Evolutionary conservation across 2,797 vertebrate species (phyloP).

Genomic region (Amniataba percoides): DNA sequence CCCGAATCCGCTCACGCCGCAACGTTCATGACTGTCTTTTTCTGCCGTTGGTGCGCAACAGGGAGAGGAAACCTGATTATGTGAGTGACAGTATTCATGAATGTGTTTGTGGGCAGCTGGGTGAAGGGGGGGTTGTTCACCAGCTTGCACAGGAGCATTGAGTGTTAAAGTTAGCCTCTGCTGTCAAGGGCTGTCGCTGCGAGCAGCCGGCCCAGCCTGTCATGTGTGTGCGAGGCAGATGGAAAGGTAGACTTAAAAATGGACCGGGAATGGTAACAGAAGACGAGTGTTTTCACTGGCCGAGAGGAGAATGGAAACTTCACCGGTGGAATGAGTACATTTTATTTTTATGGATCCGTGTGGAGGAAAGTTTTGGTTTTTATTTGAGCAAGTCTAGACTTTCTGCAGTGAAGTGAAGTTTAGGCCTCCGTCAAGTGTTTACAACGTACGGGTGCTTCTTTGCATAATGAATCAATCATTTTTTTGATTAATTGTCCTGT

Average conservation of each 20-base stretch:
- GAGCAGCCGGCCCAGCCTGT: slow-evolving; percentile 42
- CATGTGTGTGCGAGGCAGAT: slow-evolving; percentile 52
- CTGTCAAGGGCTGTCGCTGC: slow-evolving; percentile 55
- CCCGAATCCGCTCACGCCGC: slow-evolving; percentile 22
- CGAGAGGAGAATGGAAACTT: slow-evolving; percentile 65
- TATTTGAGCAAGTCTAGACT: slow-evolving; percentile 14
- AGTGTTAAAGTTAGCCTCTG: slow-evolving; percentile 77
- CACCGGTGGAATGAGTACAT: slow-evolving; percentile 17
- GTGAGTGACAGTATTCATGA: slow-evolving; percentile 68
- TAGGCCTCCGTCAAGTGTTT: neutral
- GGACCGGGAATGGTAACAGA: slow-evolving; percentile 68
- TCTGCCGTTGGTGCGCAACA: slow-evolving; percentile 32
- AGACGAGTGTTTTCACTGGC: slow-evolving; percentile 62
- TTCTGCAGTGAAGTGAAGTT: neutral
- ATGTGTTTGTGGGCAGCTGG: neutral
- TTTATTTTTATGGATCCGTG: slow-evolving; percentile 4
- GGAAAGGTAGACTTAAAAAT: slow-evolving; percentile 72
- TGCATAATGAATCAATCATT: neutral
- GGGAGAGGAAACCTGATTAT: slow-evolving; percentile 63
- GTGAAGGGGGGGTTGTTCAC: neutral
- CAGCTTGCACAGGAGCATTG: slow-evolving; percentile 37
- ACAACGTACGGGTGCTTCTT: neutral
- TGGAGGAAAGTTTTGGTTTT: slow-evolving; percentile 28
- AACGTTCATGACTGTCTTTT: slow-evolving; percentile 49
- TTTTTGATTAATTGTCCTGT: neutral